Base-by-base conservation (phyloP, 2,113 vertebrate genomes). In the Andinoacara biseriatus region DNA sequence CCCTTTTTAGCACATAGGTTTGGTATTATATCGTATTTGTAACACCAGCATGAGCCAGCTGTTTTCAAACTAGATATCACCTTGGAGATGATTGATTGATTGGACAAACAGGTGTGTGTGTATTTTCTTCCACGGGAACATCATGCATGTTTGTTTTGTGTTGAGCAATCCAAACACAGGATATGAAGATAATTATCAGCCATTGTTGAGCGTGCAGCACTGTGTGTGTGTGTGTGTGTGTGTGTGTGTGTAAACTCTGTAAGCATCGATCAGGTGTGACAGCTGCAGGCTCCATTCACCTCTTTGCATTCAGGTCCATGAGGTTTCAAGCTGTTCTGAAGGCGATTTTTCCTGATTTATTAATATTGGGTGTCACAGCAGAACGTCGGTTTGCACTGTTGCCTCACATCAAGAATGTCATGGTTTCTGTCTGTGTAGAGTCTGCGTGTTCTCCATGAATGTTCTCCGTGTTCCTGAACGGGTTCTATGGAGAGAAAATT, bases 241-340 rank as follows among this genome's bases (percentile, higher is more conserved):
- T 17, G n/a, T 40, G 20, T 49, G 1, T 76, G 83, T 61, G 56
- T 74, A 3, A 82, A 74, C 10, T 24, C 46, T 82, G 24, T 33
- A 0, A 40, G 78, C 72, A 87, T 80, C 15, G n/a, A 80, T 87
- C 65, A 61, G 5, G 14, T 15, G 49, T 38, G 80, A 74, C 40
- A 8, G 63, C 74, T 56, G 60, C 49, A 69, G 46, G 35, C 89
- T 83, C 35, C 86, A 60, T 82, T 90, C 60, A 31, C 59, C 14
- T 61, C 57, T 76, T 74, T 15, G 72, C 11, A 38, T 56, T 18
- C 24, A 69, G 14, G 63, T 5, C 29, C 35, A 11, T 31, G 20
- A 18, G 76, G 10, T 18, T 20, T 26, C 1, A 15, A 24, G 35
- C 40, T 5, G 24, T 2, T 14, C 3, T 13, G 26, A n/a, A 58